A percentile compares a stretch with the other conserved stretches of the same genome.
These are phyloP conservation scores for Heterodera filipjevi DNA, from an alignment of 2,888 invertebrate genomes.

Conservation along the genomic window DNA sequence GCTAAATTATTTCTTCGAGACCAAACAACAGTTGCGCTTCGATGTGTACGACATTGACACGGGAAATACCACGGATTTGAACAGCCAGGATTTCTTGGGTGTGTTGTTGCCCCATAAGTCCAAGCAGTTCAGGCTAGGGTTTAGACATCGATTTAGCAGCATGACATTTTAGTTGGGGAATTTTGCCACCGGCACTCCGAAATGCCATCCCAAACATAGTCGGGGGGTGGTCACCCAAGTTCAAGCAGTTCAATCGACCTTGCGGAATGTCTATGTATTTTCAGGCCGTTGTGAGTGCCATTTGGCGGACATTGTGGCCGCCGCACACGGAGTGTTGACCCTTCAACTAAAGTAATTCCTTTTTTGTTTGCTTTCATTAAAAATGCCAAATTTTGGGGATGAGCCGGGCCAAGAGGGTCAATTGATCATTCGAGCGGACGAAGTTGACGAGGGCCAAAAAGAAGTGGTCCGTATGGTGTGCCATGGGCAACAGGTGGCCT, in stretches of 20 bases:
- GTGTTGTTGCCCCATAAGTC: too few species aligned
- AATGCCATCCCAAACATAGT: too few species aligned
- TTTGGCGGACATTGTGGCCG: conserved; percentile 69
- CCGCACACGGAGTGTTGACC: conserved; percentile 39
- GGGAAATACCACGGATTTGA: conserved; percentile 39
- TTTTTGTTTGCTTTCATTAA: too few species aligned
- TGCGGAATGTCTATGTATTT: too few species aligned
- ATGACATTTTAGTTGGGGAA: too few species aligned
- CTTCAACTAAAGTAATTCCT: conserved; percentile 38
- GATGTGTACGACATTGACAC: conserved; percentile 58
- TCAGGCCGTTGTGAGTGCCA: conserved; percentile 67
- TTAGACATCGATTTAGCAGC: too few species aligned
- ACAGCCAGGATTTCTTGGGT: conserved; percentile 69
- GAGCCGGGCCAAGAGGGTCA: conserved; percentile 46
- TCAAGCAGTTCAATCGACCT: too few species aligned
- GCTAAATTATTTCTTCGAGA: conserved; percentile 60
- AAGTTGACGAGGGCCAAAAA: conserved; percentile 46
- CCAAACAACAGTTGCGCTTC: conserved; percentile 54
- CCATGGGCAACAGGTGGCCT: conserved; percentile 46
- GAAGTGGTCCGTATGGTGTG: conserved; percentile 40
- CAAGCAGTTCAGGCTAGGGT: too few species aligned
- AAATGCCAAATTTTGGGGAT: conserved; percentile 43
- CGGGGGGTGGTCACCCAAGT: too few species aligned
- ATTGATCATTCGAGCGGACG: conserved; percentile 45
- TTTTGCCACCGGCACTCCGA: too few species aligned